Base-by-base conservation (phyloP, 2,888 invertebrate species). In the Nemotelus pantherinus region DNA sequence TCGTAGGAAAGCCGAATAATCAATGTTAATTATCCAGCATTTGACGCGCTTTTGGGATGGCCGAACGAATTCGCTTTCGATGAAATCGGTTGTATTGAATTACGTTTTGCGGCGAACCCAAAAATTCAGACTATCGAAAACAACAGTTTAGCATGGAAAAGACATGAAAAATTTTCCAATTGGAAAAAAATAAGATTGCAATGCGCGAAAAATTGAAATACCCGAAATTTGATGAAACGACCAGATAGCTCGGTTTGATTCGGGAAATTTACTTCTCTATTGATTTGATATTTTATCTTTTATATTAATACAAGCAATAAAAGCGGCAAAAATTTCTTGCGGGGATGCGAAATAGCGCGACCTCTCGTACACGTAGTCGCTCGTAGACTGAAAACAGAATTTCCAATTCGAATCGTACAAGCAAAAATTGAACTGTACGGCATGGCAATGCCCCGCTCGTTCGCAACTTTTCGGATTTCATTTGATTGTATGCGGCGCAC, bases 321-420 rank as follows among this genome's bases (percentile, higher is more conserved):
- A 82, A 82, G 82, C 82, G 82, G 82, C 82, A 82, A 82, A 25
- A 25, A 82, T 81, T 82, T 81, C 81, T 80, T 83, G 82, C 82
- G 81, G 82, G 82, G 82, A 81, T 78, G 81, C 81, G 82, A 80
- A 84, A 81, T 83, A 82, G 83, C 84, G 84, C 84, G 84, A 87
- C 86, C 87, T 86, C 83, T 86, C 86, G 83, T 84, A 83, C 83
- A 86, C 86, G 85, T 86, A 85, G 87, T 87, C 86, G 85, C 85
- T 85, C 85, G 84, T 84, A 86, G 86, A 87, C 86, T 87, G 85
- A 87, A 84, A 81, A 82, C 60, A 74, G 60, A 74, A 74, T 43
- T 44, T 45, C 70, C 70, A 70, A 43, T 55, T 70, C 7, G 70
- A 70, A 70, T 70, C 53, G 50, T 70, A 55, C 10, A 41, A 70